Percentiles rank a stretch among this genome's conserved stretches.
Evolutionary conservation across 2,797 vertebrate genomes (phyloP).

Genomic region (Typhlichthys eigenmanni): DNA sequence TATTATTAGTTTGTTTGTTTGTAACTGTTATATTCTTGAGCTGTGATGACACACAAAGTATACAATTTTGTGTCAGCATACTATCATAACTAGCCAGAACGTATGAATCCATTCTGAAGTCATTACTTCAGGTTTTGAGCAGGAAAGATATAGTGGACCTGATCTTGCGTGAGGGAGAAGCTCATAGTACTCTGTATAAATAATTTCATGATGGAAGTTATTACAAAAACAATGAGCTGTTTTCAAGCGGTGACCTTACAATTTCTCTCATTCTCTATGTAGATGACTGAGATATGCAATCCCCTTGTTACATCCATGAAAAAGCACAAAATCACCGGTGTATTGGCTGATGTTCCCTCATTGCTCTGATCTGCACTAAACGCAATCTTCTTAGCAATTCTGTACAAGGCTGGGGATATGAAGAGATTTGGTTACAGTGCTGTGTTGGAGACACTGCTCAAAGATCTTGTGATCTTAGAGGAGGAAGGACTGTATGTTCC

Average conservation of each 20-base stretch:
- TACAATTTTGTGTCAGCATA: no score
- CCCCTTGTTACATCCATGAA: constrained; percentile 26
- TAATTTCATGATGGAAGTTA: constrained; percentile 22
- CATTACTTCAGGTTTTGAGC: constrained; percentile 4
- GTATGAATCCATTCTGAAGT: neutral
- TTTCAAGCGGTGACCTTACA: constrained; percentile 11
- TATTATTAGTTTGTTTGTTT: no score
- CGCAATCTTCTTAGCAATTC: constrained; percentile 23
- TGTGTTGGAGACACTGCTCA: constrained; percentile 22
- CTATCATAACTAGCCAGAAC: no score
- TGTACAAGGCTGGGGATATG: constrained; percentile 24
- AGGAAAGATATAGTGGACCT: constrained; percentile 17
- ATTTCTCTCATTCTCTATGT: constrained; percentile 25
- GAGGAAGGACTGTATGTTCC: constrained; percentile 27
- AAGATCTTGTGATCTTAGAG: constrained; percentile 30
- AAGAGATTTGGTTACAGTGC: constrained; percentile 14
- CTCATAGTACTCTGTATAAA: neutral
- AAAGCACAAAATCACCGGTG: constrained; percentile 24
- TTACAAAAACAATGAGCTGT: constrained; percentile 26
- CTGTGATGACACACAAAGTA: no score
- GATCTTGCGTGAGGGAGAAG: neutral
- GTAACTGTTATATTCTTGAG: no score
- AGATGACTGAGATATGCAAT: constrained; percentile 27
- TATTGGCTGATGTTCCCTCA: constrained; percentile 26
- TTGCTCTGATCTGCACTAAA: constrained; percentile 11